Conservation (phyloP, 92 coral and sea anemone species). For the Heliopora coerulea region DNA sequence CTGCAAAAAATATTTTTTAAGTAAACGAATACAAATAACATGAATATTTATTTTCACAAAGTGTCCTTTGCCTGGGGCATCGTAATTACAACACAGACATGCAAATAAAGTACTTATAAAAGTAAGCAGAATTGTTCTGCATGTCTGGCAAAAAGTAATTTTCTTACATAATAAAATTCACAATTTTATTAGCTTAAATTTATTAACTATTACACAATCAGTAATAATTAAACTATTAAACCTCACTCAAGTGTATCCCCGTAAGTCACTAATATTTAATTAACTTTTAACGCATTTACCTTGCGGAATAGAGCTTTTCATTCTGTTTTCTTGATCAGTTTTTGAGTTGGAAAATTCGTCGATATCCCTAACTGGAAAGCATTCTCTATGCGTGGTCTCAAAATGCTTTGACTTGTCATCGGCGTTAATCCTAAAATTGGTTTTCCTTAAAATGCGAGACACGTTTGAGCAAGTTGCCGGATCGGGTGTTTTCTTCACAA, state of each 20-base stretch:
- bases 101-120: too few species aligned
- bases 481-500: constrained; percentile 64
- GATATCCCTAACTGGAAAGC: constrained; percentile 79
- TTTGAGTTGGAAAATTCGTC: constrained; percentile 64
- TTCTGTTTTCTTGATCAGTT: constrained; percentile 70
- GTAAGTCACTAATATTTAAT: too few species aligned
- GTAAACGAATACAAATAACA: too few species aligned
- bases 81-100: too few species aligned
- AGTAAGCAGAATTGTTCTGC: too few species aligned
- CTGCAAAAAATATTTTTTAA: constrained; percentile 51
- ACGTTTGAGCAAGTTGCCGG: constrained; percentile 49
- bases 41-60: too few species aligned
- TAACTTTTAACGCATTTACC: constrained; percentile 57
- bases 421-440: constrained; percentile 86
- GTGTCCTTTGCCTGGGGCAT: too few species aligned
- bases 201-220: background rate
- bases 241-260: too few species aligned
- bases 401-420: constrained; percentile 72
- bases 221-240: background rate
- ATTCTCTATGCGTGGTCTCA: constrained; percentile 87
- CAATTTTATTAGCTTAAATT: too few species aligned
- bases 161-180: too few species aligned
- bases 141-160: too few species aligned
- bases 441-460: constrained; percentile 64
- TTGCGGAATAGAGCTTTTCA: constrained; percentile 89